A percentile compares a stretch with the other conserved stretches of the same genome.
phyloP scores from a whole-genome alignment of 2,888 invertebrate genomes.

The Papilio gigon region DNA sequence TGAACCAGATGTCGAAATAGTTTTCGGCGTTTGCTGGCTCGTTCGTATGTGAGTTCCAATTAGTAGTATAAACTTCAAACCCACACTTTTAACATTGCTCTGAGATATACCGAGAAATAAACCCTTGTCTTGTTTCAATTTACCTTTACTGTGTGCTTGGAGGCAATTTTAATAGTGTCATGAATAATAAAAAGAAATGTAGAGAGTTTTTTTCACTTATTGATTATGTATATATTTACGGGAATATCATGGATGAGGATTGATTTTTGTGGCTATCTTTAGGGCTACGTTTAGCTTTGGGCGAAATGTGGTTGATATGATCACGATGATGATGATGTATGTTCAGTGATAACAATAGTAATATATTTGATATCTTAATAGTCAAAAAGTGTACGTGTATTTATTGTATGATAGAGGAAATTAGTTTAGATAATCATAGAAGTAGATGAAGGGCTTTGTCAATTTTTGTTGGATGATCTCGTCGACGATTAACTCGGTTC shows the following conservation, averaged over 20 bases:
- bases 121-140: not conserved
- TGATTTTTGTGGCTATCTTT: too few species aligned
- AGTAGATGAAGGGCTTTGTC: slow-evolving; percentile 34
- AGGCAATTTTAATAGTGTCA: not conserved
- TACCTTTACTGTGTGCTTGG: not conserved
- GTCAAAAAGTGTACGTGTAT: not conserved
- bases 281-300: too few species aligned
- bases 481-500: slow-evolving; percentile 33
- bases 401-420: not conserved
- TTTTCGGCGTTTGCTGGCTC: slow-evolving; percentile 20
- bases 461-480: slow-evolving; percentile 34
- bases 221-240: too few species aligned
- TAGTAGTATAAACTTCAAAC: slow-evolving; percentile 34
- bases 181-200: too few species aligned
- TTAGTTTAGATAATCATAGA: slow-evolving; percentile 14
- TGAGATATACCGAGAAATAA: slow-evolving; percentile 31
- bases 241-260: too few species aligned
- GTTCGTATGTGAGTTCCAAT: slow-evolving; percentile 36
- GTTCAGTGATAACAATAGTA: not conserved
- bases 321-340: too few species aligned
- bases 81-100: slow-evolving; percentile 23
- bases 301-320: too few species aligned
- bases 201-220: too few species aligned
- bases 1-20: slow-evolving; percentile 20
- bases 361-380: not conserved